Percentiles rank a stretch among this genome's conserved stretches.
Conservation (phyloP, 2,888 invertebrate genomes). For the Netelia fuscicornis region DNA sequence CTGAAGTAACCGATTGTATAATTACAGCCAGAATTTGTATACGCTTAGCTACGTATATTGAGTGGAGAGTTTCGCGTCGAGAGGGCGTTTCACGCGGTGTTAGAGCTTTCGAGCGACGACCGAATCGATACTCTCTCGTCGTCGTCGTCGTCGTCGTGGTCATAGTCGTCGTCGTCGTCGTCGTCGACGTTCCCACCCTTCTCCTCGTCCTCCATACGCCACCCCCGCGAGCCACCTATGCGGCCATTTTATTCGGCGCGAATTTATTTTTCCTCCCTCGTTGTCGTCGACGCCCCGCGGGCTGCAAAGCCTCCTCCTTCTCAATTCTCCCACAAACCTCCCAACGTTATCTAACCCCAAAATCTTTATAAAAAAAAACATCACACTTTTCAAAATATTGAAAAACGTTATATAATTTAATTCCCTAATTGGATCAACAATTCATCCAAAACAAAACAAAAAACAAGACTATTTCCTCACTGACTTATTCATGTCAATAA, state of each 20-base stretch:
- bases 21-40: no score
- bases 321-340: conserved; percentile 20
- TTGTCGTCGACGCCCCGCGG: conserved; percentile 42
- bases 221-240: conserved; percentile 51
- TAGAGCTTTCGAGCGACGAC: conserved; percentile 66
- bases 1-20: no score
- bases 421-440: neutral
- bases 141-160: conserved; percentile 42
- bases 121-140: conserved; percentile 80
- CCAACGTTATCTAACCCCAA: neutral
- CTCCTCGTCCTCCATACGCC: conserved; percentile 45
- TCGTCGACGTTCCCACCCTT: conserved; percentile 46
- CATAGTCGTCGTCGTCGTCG: conserved; percentile 70
- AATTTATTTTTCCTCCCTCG: conserved; percentile 74
- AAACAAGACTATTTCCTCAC: neutral
- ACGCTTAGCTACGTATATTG: neutral
- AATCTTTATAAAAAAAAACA: neutral
- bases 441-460: neutral
- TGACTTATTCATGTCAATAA: conserved; percentile 14
- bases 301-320: neutral
- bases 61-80: conserved; percentile 26
- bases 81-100: conserved; percentile 47
- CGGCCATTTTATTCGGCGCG: conserved; percentile 81
- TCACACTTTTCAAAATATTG: neutral
- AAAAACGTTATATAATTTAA: neutral